Conservation (phyloP, 2,113 vertebrate species). For the Plotosus lineatus region DNA sequence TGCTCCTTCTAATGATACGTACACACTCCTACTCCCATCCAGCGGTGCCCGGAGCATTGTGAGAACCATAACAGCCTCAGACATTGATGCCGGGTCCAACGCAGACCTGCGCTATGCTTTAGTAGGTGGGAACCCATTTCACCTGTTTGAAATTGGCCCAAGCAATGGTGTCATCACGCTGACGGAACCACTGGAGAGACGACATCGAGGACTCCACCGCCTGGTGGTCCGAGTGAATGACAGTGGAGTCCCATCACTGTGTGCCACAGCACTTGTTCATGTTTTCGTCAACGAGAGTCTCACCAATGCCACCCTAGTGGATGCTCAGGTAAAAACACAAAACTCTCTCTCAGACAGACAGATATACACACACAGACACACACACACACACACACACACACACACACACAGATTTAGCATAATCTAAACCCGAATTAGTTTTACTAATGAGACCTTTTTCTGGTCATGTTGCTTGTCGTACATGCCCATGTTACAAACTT, state of each 20-base stretch:
- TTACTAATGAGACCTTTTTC: too few relatives aligned
- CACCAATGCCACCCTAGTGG: conserved; percentile 86
- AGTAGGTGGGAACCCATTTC: conserved; percentile 91
- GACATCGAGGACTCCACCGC: conserved; percentile 90
- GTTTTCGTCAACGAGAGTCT: conserved; percentile 95
- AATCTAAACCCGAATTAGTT: neutral
- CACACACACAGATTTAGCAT: neutral
- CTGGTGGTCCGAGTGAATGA: conserved; percentile 93
- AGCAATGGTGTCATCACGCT: conserved; percentile 90
- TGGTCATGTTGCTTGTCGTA: too few relatives aligned
- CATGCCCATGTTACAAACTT: too few relatives aligned
- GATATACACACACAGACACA: neutral
- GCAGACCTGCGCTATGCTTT: conserved; percentile 89
- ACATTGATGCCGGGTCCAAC: conserved; percentile 86
- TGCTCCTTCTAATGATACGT: conserved; percentile 87
- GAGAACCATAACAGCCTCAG: conserved; percentile 81
- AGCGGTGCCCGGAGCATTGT: conserved; percentile 88
- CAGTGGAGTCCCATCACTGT: conserved; percentile 88
- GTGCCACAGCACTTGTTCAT: conserved; percentile 87
- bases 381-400: neutral
- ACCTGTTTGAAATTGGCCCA: conserved; percentile 88
- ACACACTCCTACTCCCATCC: conserved; percentile 85
- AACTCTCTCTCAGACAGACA: neutral
- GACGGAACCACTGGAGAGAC: conserved; percentile 87
- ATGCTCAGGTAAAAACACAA: conserved; percentile 79